Conservation (phyloP, 2,797 vertebrate genomes). For the Florisuga fusca region DNA sequence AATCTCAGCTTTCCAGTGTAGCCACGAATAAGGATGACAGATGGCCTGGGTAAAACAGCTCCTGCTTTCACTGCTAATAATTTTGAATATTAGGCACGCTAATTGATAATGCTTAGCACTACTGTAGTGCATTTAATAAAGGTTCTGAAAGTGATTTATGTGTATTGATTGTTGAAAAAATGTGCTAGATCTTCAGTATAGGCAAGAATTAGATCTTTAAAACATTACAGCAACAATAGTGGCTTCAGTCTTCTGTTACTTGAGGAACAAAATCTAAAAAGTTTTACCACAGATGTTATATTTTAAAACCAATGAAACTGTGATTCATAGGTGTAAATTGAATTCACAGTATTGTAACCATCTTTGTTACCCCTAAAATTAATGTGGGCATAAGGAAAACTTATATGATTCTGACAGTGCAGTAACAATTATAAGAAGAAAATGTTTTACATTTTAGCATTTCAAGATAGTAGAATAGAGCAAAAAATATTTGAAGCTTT, state of each 20-base stretch:
- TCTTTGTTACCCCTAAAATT: not conserved
- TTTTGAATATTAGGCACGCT: not conserved
- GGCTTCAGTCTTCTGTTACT: not conserved
- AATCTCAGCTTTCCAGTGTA: not conserved
- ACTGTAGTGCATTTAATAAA: not conserved
- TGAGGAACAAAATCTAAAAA: not conserved
- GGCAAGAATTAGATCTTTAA: not conserved
- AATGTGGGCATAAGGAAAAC: not conserved
- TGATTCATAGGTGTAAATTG: not conserved
- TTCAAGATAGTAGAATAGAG: not conserved
- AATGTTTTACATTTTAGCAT: not conserved
- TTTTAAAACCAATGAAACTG: not conserved
- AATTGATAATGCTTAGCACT: not conserved
- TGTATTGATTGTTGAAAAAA: not conserved
- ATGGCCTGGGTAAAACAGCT: not conserved
- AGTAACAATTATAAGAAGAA: not conserved
- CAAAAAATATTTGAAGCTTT: not conserved
- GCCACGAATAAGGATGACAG: not conserved
- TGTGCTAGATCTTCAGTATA: not conserved
- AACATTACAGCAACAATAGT: not conserved
- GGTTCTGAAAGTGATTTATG: not conserved
- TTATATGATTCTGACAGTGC: not conserved
- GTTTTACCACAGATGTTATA: not conserved
- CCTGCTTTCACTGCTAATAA: not conserved
- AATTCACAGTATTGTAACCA: not conserved